Evolutionary conservation across 2,888 invertebrate species (phyloP), one percentile per base, ranked within the genome.

Genomic region (Tipula lateralis): DNA sequence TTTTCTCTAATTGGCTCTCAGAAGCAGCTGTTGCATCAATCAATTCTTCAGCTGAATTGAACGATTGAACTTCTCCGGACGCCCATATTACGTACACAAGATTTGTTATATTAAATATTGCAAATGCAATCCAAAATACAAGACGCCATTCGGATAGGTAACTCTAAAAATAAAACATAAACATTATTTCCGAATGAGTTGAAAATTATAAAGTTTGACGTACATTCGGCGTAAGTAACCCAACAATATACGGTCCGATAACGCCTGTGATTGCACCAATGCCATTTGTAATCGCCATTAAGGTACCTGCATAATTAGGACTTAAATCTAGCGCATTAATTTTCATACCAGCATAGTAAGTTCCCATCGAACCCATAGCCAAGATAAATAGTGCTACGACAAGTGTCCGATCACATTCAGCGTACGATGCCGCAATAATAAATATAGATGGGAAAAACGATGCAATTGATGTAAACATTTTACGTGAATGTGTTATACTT

Each of bases 41-140:
- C 24, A 19, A 24, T 9, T 9, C 9, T 2, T 66, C 66, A 12
- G 66, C 7, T 66, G 66, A 66, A 4, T 66, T 66, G 12, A 66
- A 66, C 12, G 66, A 24, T 36, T 95, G 93, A 39, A 94, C 92
- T 80, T 96, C 94, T 0, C 94, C 96, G 86, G 94, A 93, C 0
- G 94, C 95, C 88, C 93, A 95, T 3, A 94, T 84, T 1, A 94
- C 87, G 89, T 94, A 96, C 7, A 95, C 87, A 0, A 94, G 50
- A 87, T 95, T 95, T 1, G 95, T 94, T 0, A 92, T 85, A 0
- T 93, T 89, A 85, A 96, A 92, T 2, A 96, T 92, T 0, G 88
- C 93, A 6, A 95, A 91, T 80, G 95, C 93, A 39, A 96, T 93
- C 95, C 96, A 96, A 89, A 96, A 96, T 0, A 96, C 96, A 0